Percentiles rank a stretch among this genome's conserved stretches.
Evolutionary conservation across 2,888 invertebrate genomes (phyloP).

Genomic region (Ganaspis brasiliensis): DNA sequence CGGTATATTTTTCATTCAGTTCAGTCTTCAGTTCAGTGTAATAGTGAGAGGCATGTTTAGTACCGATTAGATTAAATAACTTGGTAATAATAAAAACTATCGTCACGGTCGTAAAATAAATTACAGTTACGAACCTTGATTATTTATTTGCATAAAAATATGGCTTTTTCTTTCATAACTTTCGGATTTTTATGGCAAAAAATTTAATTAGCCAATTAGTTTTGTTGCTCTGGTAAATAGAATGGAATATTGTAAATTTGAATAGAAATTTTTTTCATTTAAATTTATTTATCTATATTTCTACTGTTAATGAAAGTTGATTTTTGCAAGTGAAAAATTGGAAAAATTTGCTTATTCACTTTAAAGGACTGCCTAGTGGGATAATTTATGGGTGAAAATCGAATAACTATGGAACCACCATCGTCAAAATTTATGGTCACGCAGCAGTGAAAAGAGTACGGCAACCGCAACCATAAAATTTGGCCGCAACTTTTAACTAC

Average conservation of each 20-base stretch:
- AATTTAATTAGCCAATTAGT: slow-evolving; percentile 8
- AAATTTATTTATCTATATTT: too few relatives aligned
- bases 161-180: neutral
- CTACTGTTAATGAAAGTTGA: neutral
- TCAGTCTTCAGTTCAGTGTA: neutral
- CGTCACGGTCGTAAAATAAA: slow-evolving; percentile 28
- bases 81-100: slow-evolving; percentile 22
- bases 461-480: slow-evolving; percentile 57
- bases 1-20: slow-evolving; percentile 12
- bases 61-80: slow-evolving; percentile 21
- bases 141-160: slow-evolving; percentile 10
- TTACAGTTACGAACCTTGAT: slow-evolving; percentile 24
- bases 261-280: neutral
- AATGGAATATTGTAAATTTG: too few relatives aligned
- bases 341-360: neutral
- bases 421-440: slow-evolving; percentile 50
- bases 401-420: slow-evolving; percentile 1
- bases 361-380: neutral
- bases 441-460: slow-evolving; percentile 15
- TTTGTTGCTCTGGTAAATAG: neutral
- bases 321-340: neutral
- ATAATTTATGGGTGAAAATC: slow-evolving; percentile 7
- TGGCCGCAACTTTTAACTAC: slow-evolving; percentile 55
- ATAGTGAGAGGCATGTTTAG: slow-evolving; percentile 7
- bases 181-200: slow-evolving; percentile 8